These are phyloP conservation scores for Cebus imitator DNA, from an alignment of 2,113 vertebrate species.

Conservation along the genomic window DNA sequence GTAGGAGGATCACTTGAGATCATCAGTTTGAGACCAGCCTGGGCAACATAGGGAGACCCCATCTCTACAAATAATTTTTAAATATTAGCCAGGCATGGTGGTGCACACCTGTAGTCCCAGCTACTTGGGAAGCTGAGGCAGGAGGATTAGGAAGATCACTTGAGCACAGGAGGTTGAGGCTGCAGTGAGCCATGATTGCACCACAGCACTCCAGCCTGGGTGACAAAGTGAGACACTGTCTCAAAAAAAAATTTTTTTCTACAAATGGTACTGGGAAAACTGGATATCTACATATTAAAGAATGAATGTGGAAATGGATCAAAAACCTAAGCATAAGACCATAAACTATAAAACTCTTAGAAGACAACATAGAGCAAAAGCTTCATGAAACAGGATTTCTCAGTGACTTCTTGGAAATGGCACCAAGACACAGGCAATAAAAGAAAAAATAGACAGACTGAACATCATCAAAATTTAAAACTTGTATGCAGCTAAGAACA, in stretches of 20 bases:
- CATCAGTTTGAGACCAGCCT: neutral
- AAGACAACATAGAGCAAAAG: neutral
- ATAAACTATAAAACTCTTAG: neutral
- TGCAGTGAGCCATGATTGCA: too few relatives aligned
- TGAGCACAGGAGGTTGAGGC: too few relatives aligned
- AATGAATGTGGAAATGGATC: neutral
- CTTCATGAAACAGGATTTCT: neutral
- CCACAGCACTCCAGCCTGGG: too few relatives aligned
- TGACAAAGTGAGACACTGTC: too few relatives aligned
- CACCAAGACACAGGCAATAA: neutral
- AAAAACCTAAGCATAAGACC: neutral
- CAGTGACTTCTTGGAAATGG: neutral
- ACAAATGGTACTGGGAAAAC: neutral
- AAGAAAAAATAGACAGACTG: neutral
- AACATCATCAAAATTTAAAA: neutral
- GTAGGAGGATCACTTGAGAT: neutral
- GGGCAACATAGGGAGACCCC: neutral
- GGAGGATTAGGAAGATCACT: too few relatives aligned
- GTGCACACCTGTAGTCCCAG: too few relatives aligned
- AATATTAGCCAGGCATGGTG: too few relatives aligned
- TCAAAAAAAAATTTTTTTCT: neutral
- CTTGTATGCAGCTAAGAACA: neutral
- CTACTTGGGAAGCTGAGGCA: too few relatives aligned
- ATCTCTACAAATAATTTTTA: too few relatives aligned
- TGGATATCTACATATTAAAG: neutral